phyloP scores from a whole-genome alignment of 2,888 invertebrate species.

The Eupithecia inturbata region DNA sequence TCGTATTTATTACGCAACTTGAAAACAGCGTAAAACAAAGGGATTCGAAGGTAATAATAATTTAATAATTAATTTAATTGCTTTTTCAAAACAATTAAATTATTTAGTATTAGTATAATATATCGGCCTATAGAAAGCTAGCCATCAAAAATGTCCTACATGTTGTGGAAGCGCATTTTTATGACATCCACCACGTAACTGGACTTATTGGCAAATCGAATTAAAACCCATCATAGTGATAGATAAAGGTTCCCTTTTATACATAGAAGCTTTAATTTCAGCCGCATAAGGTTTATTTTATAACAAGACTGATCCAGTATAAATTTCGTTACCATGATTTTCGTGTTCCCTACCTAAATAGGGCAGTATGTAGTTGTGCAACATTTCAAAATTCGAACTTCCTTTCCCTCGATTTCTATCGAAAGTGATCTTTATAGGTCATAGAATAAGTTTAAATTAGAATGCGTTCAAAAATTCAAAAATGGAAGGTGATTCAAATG shows the following conservation, averaged over 20 bases:
- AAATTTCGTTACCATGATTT: background rate
- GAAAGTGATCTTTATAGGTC: constrained; percentile 3
- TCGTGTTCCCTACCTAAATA: background rate
- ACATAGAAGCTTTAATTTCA: background rate
- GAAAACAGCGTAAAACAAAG: too few relatives aligned
- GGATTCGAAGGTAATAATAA: too few relatives aligned
- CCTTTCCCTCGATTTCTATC: background rate
- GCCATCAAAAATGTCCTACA: too few relatives aligned
- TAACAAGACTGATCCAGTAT: background rate
- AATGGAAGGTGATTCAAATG: constrained; percentile 14
- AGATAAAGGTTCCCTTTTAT: background rate
- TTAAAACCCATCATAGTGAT: too few relatives aligned
- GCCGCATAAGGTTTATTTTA: background rate
- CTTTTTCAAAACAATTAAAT: too few relatives aligned
- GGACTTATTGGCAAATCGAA: background rate
- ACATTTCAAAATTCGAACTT: constrained; percentile 5
- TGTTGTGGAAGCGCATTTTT: background rate
- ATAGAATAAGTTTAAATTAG: constrained; percentile 2
- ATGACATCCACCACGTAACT: background rate
- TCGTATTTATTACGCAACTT: too few relatives aligned
- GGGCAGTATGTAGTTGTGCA: background rate
- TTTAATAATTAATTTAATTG: too few relatives aligned
- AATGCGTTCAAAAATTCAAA: constrained; percentile 1
- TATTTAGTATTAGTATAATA: too few relatives aligned
- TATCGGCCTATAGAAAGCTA: too few relatives aligned